Percentiles rank a stretch among this genome's conserved stretches.
These are phyloP conservation scores for Lithodes maja DNA, from an alignment of 2,888 invertebrate genomes.

Conservation along the genomic window DNA sequence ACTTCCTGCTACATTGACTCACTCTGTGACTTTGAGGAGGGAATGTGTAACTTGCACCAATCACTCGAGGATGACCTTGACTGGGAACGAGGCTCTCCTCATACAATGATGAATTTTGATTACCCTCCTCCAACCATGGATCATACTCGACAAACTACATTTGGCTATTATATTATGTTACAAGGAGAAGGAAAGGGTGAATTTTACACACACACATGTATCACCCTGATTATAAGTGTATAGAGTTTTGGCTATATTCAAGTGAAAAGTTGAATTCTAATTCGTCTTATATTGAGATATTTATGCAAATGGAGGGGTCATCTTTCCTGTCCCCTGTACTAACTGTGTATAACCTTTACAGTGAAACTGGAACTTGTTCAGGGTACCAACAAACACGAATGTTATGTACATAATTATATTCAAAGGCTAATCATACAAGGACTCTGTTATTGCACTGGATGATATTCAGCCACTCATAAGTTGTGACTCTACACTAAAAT, in stretches of 20 bases:
- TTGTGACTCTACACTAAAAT: constrained; percentile 55
- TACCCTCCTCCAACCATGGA: constrained; percentile 25
- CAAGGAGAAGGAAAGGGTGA: constrained; percentile 26
- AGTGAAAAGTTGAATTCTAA: background rate
- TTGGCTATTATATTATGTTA: constrained; percentile 45
- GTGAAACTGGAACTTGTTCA: constrained; percentile 38
- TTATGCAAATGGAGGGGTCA: constrained; percentile 17
- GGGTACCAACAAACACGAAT: constrained; percentile 24
- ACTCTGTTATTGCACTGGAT: constrained; percentile 45
- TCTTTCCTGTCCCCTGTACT: background rate
- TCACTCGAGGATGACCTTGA: constrained; percentile 51
- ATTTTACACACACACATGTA: constrained; percentile 36
- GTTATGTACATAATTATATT: constrained; percentile 37
- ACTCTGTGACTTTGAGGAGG: constrained; percentile 56
- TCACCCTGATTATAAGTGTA: constrained; percentile 54
- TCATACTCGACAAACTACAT: constrained; percentile 36
- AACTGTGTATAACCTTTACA: background rate
- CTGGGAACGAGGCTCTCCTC: constrained; percentile 38
- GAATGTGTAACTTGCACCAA: constrained; percentile 54
- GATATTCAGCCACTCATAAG: constrained; percentile 43
- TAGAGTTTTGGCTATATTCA: constrained; percentile 55
- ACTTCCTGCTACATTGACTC: constrained; percentile 14
- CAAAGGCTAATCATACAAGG: constrained; percentile 24
- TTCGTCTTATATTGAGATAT: constrained; percentile 33
- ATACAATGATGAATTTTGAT: background rate